Conservation (phyloP, 64 coral and sea anemone species). For the Montipora cactus region DNA sequence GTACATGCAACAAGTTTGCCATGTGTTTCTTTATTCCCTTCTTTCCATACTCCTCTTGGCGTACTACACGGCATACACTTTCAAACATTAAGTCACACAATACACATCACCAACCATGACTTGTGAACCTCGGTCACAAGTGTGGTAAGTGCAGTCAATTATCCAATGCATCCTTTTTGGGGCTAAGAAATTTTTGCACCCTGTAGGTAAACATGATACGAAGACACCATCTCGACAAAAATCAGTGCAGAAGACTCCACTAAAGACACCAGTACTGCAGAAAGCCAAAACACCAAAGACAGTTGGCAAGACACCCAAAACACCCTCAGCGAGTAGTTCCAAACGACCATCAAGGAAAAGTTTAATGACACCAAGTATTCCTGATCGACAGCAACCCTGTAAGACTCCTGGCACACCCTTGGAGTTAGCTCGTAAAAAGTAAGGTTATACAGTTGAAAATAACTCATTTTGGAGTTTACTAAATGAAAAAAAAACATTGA, state of each 20-base stretch:
- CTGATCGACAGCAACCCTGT: slow-evolving; percentile 70
- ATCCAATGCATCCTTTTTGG: no score
- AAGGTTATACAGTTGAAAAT: not conserved
- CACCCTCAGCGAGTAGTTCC: not conserved
- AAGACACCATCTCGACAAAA: slow-evolving; percentile 16
- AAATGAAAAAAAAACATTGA: no score
- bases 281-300: not conserved
- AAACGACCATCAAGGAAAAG: slow-evolving; percentile 72
- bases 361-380: slow-evolving; percentile 90
- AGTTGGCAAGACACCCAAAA: slow-evolving; percentile 59
- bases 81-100: no score
- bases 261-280: not conserved
- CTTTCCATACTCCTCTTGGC: no score
- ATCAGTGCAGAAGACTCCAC: not conserved
- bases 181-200: not conserved
- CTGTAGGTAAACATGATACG: not conserved
- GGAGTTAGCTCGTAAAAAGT: slow-evolving; percentile 91
- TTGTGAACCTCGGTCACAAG: no score
- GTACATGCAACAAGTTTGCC: no score
- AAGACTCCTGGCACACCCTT: slow-evolving; percentile 89
- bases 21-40: no score
- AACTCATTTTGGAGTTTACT: not conserved
- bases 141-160: no score
- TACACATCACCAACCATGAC: no score
- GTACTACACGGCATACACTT: no score